These are phyloP conservation scores for Dione juno DNA, from an alignment of 2,888 invertebrate species.

Conservation along the genomic window DNA sequence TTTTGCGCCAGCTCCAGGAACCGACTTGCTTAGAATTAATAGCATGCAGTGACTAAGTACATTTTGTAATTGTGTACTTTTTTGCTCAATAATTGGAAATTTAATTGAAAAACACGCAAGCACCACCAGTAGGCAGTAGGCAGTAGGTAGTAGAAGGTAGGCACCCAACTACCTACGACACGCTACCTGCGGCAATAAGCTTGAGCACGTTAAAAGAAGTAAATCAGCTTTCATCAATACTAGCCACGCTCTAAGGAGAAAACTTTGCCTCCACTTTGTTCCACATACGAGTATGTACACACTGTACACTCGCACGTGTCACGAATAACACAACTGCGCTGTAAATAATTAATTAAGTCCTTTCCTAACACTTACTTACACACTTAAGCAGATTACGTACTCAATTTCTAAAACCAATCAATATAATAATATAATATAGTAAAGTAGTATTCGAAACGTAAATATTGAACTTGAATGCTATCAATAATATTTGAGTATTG, in stretches of 20 bases:
- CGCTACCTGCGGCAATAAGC: too few relatives aligned
- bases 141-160: not conserved
- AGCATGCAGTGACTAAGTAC: constrained; percentile 6
- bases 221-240: constrained; percentile 4
- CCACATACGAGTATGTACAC: too few relatives aligned
- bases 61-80: not conserved
- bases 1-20: not conserved
- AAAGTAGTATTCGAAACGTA: too few relatives aligned
- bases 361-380: not conserved
- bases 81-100: not conserved
- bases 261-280: not conserved
- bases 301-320: not conserved
- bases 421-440: too few relatives aligned
- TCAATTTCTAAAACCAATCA: too few relatives aligned
- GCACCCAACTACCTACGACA: too few relatives aligned
- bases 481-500: not conserved
- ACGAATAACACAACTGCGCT: not conserved
- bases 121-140: not conserved
- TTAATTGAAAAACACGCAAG: not conserved
- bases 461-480: not conserved
- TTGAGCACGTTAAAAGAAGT: too few relatives aligned
- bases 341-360: not conserved
- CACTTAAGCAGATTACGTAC: not conserved
- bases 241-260: not conserved
- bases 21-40: constrained; percentile 13